These are phyloP conservation scores for Tauraco hartlaubi DNA, from an alignment of 2,797 vertebrate species.

Conservation along the genomic window DNA sequence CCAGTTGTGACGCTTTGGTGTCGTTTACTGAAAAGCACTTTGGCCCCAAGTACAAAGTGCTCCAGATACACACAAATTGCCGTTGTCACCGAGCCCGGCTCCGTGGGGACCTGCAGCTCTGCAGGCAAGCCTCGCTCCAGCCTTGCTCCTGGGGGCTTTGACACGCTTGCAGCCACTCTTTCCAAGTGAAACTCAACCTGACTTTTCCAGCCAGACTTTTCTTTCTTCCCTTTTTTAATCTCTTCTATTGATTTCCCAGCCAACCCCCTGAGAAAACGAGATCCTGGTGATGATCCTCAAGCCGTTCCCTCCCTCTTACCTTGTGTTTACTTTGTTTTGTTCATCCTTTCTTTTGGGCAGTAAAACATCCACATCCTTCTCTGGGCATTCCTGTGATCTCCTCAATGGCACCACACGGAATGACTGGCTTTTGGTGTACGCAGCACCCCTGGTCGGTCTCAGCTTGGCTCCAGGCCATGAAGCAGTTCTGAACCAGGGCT, in stretches of 20 bases:
- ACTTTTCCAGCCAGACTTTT: neutral
- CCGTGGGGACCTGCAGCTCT: neutral
- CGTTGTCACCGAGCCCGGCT: rapidly evolving
- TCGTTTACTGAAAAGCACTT: rapidly evolving
- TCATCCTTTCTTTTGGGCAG: neutral
- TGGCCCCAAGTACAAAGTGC: neutral
- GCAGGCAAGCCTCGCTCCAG: neutral
- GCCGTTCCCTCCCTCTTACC: neutral
- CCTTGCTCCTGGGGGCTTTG: neutral
- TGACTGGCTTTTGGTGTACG: neutral
- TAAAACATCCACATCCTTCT: neutral
- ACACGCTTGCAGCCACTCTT: neutral
- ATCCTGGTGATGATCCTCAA: neutral
- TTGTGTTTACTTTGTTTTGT: neutral
- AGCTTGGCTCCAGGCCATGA: neutral
- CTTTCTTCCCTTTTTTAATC: neutral
- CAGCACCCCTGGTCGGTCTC: neutral
- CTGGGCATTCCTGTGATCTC: neutral
- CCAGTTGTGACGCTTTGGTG: neutral
- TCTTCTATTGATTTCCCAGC: neutral
- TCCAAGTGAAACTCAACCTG: neutral
- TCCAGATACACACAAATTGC: neutral
- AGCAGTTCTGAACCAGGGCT: neutral
- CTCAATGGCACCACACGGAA: neutral
- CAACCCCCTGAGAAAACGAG: neutral